Conservation (phyloP, 2,113 vertebrate genomes). For the Polypterus senegalus region DNA sequence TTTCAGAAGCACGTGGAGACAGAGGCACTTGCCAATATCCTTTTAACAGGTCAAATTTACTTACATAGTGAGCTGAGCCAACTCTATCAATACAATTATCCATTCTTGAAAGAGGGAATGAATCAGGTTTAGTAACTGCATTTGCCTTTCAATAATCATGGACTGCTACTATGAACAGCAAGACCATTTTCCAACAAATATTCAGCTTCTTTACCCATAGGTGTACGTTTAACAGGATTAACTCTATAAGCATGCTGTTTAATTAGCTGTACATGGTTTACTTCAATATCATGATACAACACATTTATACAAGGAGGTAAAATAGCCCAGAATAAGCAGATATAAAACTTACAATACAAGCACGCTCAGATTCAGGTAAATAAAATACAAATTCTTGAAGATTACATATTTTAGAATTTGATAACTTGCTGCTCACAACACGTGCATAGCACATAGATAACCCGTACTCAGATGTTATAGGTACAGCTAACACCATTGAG, state of each 20-base stretch:
- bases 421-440: neutral
- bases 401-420: neutral
- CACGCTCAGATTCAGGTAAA: neutral
- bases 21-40: slow-evolving; percentile 6
- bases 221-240: neutral
- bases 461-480: neutral
- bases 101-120: slow-evolving; percentile 1
- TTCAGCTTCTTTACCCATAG: slow-evolving; percentile 2
- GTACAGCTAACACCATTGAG: neutral
- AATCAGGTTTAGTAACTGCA: neutral
- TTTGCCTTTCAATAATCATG: slow-evolving; percentile 6
- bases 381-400: neutral
- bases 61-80: neutral
- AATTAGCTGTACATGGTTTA: neutral
- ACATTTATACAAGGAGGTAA: neutral
- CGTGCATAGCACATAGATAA: neutral
- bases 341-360: neutral
- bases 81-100: slow-evolving; percentile 5
- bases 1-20: neutral
- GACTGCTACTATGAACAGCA: neutral
- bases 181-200: neutral
- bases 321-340: neutral
- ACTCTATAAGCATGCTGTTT: slow-evolving; percentile 15
- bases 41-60: slow-evolving; percentile 10
- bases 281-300: slow-evolving; percentile 2